Evolutionary conservation across 2,797 vertebrate genomes (phyloP), one percentile per base, ranked within the genome.

Genomic region (Rousettus madagascariensis): DNA sequence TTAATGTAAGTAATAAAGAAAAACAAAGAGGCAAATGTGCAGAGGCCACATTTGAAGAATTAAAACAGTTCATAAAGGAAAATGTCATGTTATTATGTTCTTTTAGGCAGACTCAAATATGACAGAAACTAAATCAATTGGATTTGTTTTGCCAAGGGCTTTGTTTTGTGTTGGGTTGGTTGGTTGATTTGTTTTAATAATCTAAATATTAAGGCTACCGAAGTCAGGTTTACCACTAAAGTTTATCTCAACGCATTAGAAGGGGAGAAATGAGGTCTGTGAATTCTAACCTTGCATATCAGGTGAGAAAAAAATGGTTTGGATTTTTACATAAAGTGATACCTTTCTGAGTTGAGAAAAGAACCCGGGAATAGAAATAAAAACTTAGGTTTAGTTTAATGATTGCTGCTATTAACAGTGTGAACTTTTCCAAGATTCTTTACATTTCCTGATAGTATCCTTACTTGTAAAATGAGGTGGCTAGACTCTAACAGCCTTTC

Each of bases 251-350:
- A 46, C 38, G 86, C 5, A 30, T 71, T 87, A 30, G 24, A 65
- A 90, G 33, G 41, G 26, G 30, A 95, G 30, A 92, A 82, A 36
- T 53, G 43, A 59, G 30, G 43, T 51, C 13, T 96, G 46, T 79
- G 6, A 91, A 92, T 11, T 75, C 11, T 92, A 24, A 61, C 30
- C 8, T 92, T 57, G 8, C n/a, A n/a, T 41, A 51, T 33, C 82
- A 20, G 33, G 30, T 79, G 77, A 72, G 49, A 95, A 94, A 90
- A 77, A 86, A 86, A 49, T 96, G 19, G 41, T 61, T 95, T 91
- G 77, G 33, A 11, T 61, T 97, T 94, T 89, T 95, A 88, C 65
- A 65, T 80, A 90, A 85, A 94, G 86, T 55, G 17, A 51, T 43
- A 71, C 22, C 77, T 79, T 9, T 53, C 77, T 87, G 41, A 90